Percentiles rank a stretch among this genome's conserved stretches.
Conservation (phyloP, 2,888 invertebrate genomes). For the Hedya salicella region DNA sequence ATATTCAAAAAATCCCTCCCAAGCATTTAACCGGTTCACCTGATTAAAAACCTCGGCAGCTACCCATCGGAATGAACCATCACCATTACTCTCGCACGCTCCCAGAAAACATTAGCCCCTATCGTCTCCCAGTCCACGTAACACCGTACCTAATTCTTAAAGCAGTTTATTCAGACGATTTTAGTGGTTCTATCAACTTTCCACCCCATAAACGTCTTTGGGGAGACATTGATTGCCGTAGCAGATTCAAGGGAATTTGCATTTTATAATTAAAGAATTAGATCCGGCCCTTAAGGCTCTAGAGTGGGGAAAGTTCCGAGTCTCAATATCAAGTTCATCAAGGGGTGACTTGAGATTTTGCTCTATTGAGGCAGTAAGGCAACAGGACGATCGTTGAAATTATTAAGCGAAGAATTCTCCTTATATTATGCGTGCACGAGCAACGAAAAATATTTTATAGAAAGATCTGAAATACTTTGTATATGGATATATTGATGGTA, state of each 20-base stretch:
- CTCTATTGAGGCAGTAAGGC: neutral
- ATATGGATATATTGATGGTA: too few relatives aligned
- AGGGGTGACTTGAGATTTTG: slow-evolving; percentile 13
- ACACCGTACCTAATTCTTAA: slow-evolving; percentile 44
- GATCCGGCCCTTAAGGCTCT: slow-evolving; percentile 51
- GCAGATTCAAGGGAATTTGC: slow-evolving; percentile 70
- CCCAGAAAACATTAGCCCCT: slow-evolving; percentile 30
- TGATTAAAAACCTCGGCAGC: slow-evolving; percentile 33
- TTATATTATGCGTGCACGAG: too few relatives aligned
- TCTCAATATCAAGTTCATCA: slow-evolving; percentile 19
- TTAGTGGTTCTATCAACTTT: slow-evolving; percentile 73
- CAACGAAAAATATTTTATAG: too few relatives aligned
- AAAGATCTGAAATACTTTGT: too few relatives aligned
- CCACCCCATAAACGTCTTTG: slow-evolving; percentile 75
- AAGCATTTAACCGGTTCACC: slow-evolving; percentile 4
- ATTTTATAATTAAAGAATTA: slow-evolving; percentile 84
- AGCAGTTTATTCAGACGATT: slow-evolving; percentile 50
- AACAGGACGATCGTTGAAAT: neutral
- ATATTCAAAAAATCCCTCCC: neutral
- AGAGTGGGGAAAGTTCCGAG: slow-evolving; percentile 38
- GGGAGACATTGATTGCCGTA: slow-evolving; percentile 71
- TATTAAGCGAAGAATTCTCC: too few relatives aligned
- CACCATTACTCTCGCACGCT: slow-evolving; percentile 32
- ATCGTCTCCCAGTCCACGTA: slow-evolving; percentile 37
- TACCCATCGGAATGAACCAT: slow-evolving; percentile 27